These are phyloP conservation scores for Pachyseris speciosa DNA, from an alignment of 64 coral and sea anemone genomes.

Conservation along the genomic window DNA sequence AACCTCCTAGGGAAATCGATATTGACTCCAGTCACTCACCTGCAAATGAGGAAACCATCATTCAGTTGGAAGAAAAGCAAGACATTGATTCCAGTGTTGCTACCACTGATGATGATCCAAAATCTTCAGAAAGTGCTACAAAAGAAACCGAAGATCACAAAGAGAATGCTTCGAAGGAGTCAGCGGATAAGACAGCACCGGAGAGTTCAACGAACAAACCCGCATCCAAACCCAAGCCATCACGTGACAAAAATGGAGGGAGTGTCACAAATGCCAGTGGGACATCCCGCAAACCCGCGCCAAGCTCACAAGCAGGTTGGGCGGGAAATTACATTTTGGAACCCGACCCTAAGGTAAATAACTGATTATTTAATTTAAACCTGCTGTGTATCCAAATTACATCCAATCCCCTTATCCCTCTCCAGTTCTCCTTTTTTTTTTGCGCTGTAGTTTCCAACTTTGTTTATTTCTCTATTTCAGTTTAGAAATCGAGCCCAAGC, in stretches of 20 bases:
- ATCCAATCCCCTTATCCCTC: too few species aligned
- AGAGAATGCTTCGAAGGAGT: neutral
- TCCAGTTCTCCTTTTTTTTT: too few species aligned
- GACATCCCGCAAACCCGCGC: conserved; percentile 24
- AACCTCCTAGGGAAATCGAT: neutral
- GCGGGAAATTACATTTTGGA: conserved; percentile 51
- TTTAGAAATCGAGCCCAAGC: conserved; percentile 71
- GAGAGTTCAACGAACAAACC: neutral
- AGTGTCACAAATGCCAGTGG: neutral
- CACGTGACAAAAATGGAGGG: conserved; percentile 37
- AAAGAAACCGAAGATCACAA: neutral
- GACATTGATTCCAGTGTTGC: neutral
- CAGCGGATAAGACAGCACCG: neutral
- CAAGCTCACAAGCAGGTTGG: conserved; percentile 19
- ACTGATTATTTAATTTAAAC: neutral
- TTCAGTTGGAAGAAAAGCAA: neutral
- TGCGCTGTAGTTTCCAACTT: neutral
- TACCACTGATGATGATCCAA: neutral
- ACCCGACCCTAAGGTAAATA: conserved; percentile 84
- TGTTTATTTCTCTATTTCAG: neutral
- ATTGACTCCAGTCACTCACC: neutral
- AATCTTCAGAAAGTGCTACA: neutral
- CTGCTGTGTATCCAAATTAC: too few species aligned
- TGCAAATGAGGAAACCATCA: neutral
- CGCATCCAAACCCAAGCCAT: conserved; percentile 16